phyloP scores from a whole-genome alignment of 2,113 vertebrate species.

The Meleagris gallopavo region DNA sequence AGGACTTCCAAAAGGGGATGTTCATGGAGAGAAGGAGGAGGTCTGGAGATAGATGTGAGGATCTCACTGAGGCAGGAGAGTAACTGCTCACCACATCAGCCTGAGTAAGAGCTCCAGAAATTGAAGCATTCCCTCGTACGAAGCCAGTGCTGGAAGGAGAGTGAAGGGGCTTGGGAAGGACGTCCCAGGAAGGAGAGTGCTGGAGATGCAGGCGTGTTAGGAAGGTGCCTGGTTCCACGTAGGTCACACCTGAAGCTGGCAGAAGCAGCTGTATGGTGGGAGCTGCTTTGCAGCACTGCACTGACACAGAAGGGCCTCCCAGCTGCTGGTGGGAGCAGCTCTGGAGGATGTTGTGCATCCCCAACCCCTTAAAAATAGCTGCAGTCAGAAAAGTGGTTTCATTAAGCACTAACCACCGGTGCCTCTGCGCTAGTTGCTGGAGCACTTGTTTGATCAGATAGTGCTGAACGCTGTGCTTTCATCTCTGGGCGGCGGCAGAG shows the following conservation, averaged over 20 bases:
- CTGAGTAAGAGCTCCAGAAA: not conserved
- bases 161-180: not conserved
- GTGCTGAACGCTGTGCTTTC: fast-evolving
- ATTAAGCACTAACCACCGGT: fast-evolving
- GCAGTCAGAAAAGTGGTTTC: not conserved
- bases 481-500: not conserved
- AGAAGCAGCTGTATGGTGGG: not conserved
- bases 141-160: not conserved
- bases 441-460: fast-evolving
- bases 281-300: too few relatives aligned
- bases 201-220: not conserved
- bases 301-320: not conserved
- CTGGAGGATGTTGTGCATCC: not conserved
- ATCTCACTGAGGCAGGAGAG: not conserved
- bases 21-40: not conserved
- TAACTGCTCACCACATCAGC: not conserved
- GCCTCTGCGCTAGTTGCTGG: not conserved
- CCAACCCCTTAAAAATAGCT: not conserved
- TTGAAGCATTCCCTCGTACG: fast-evolving
- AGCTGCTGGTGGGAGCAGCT: not conserved
- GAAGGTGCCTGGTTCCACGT: not conserved
- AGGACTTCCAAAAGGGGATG: not conserved
- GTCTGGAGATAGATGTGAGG: not conserved
- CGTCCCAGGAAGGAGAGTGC: not conserved
- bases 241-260: not conserved